Base-by-base conservation (phyloP, 2,888 invertebrate genomes). In the Globia sparganii region DNA sequence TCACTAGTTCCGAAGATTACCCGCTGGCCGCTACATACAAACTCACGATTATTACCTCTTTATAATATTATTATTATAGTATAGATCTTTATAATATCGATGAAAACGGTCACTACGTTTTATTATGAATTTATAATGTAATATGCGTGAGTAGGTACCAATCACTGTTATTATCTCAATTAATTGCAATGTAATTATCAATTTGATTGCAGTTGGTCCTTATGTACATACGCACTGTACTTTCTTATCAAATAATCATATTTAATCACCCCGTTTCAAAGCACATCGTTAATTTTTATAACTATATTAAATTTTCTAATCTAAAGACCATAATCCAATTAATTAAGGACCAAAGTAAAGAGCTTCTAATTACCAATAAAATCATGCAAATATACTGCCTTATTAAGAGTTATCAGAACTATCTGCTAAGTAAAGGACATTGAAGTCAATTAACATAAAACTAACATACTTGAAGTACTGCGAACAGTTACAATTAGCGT, bases 401-500 rank as follows among this genome's bases (percentile, higher is more conserved):
- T 69, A 59, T 62, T 75, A 77, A 74, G 13, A 65, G 9, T 58
- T 81, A 81, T 82, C 75, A 53, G 11, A 64, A 34, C 1, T 56
- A 58, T 67, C 18, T 43, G 37, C n/a, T 9, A 62, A 37, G 11
- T 64, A 56, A 46, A 67, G 6, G 49, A 70, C 25, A 59, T 59
- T 46, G 1, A 49, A 72, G 43, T 65, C 21, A 70, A 72, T 78
- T 77, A 66, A 64, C 70, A 78, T 83, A 68, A 67, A 74, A 78
- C 53, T 62, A 65, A 65, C 66, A 53, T 81, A 65, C 8, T 28
- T 71, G 61, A 43, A 69, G 46, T 34, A 68, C 25, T 34, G 53
- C 21, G 28, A n/a, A 74, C 74, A 72, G 59, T 77, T 74, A 70
- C 75, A 78, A 71, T 78, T 78, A 75, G 59, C 46, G 71, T 75